Base-by-base conservation (phyloP, 2,113 vertebrate species). In the Cnemophilus loriae region DNA sequence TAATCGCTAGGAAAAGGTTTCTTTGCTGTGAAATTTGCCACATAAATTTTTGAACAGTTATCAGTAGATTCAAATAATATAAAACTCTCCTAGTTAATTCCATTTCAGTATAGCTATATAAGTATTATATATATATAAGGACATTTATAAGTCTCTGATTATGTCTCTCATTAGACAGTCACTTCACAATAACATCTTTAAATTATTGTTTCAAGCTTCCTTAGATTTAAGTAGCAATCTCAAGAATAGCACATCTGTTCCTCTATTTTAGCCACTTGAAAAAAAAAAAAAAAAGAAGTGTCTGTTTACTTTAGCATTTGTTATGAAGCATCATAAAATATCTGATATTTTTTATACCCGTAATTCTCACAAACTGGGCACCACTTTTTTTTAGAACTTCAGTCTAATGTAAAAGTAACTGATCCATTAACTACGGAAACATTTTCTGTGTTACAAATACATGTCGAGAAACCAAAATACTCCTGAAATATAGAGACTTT, bases 381-480 rank as follows among this genome's bases (percentile, higher is more conserved):
- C 4, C 6, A 28, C 4, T 24, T 39, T 52, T 39, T 21, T 77
- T 65, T 33, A 64, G 23, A 88, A 39, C 46, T 61, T 86, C 41
- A 77, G 21, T 78, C 55, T 20, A 56, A 18, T 52, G 61, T 44
- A 64, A 77, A 80, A 81, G 19, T 37, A 75, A 89, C 44, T 9
- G 24, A 60, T 77, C 21, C 6, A 4, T 53, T 39, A 83, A 41
- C 20, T 57, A 67, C 69, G n/a, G 16, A 74, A 84, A 78, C 24
- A 41, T 44, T 83, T 74, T 69, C 65, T 87, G 11, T 30, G 30
- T 63, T 73, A 44, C 27, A 89, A 35, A 79, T 68, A 77, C 30
- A 71, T 47, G 28, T 71, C 67, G 42, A 92, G 78, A 92, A 84
- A 14, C 41, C 41, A 93, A 97, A 94, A 93, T 79, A 79, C 60